These are phyloP conservation scores for Pedionomus torquatus DNA, from an alignment of 2,113 vertebrate genomes.

Conservation along the genomic window DNA sequence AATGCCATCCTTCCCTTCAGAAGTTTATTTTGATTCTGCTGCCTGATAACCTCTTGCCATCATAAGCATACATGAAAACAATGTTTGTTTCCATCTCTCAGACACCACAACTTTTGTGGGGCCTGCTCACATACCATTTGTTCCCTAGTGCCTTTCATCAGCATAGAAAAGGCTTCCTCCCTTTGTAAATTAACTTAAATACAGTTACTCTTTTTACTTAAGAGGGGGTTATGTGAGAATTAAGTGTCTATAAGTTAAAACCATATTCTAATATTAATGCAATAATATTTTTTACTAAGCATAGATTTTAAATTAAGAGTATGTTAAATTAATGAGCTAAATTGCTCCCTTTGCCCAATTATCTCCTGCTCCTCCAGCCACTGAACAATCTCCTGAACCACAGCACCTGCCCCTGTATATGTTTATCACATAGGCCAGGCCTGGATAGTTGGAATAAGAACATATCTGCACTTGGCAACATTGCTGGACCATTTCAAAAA, in stretches of 20 bases:
- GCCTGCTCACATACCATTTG: not conserved
- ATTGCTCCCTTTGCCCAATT: not conserved
- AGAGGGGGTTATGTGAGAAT: not conserved
- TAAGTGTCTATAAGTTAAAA: not conserved
- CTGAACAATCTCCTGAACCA: not conserved
- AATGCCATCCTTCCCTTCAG: not conserved
- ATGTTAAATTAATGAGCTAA: not conserved
- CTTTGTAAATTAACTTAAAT: not conserved
- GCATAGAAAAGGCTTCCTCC: not conserved
- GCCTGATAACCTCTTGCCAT: not conserved
- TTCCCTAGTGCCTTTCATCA: not conserved
- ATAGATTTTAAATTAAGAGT: not conserved
- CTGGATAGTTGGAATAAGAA: not conserved
- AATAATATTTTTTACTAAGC: not conserved
- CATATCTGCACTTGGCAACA: not conserved
- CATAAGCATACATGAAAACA: not conserved
- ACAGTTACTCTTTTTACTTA: not conserved
- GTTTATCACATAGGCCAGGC: not conserved
- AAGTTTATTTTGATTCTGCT: not conserved
- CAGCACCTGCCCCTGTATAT: not conserved
- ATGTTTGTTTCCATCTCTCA: not conserved
- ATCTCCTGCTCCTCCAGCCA: not conserved
- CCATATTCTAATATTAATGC: not conserved
- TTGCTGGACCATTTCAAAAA: not conserved
- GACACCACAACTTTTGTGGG: not conserved